Base-by-base conservation (phyloP, 2,888 invertebrate genomes). In the Andrena minutula region DNA sequence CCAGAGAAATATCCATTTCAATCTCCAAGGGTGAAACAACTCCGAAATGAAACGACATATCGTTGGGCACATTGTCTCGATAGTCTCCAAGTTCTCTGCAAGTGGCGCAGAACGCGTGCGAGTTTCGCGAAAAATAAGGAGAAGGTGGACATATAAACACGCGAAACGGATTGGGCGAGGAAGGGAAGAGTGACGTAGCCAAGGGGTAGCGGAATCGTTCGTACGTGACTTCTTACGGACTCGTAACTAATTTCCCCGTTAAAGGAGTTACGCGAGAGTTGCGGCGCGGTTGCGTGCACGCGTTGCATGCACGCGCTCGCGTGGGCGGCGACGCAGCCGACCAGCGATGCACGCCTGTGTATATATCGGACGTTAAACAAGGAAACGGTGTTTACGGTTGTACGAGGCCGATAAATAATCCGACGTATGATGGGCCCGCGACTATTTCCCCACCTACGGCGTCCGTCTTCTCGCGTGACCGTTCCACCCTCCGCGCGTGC, bases 321-420 rank as follows among this genome's bases (percentile, higher is more conserved):
- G 76, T 79, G 75, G 85, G 82, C 73, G 77, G 47, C 28, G 7
- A 49, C 60, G 65, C 68, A 41, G n/a, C 53, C 77, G 74, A 74
- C 63, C 47, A 70, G 58, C 35, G 30, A 61, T 41, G 23, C 56
- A 56, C 70, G 56, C 56, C 60, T 56, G 60, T n/a, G 79, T 20
- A 47, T 72, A 47, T 53, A 64, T 71, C 71, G 61, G 35, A 49
- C 32, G 60, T 75, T 72, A 76, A 77, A 83, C 75, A 79, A 81
- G 63, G 58, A 72, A 82, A 84, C 75, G 20, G 66, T 78, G 79
- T 86, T 84, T 85, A 85, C 82, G 77, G 64, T 60, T 63, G 58
- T 47, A 56, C 41, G 41, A 28, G 61, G 56, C 73, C 75, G 73
- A 87, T 87, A 87, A 86, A 87, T 87, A 86, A 86, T 85, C 60